Evolutionary conservation across 2,888 invertebrate genomes (phyloP).

Genomic region (Taphrorychus bicolor): DNA sequence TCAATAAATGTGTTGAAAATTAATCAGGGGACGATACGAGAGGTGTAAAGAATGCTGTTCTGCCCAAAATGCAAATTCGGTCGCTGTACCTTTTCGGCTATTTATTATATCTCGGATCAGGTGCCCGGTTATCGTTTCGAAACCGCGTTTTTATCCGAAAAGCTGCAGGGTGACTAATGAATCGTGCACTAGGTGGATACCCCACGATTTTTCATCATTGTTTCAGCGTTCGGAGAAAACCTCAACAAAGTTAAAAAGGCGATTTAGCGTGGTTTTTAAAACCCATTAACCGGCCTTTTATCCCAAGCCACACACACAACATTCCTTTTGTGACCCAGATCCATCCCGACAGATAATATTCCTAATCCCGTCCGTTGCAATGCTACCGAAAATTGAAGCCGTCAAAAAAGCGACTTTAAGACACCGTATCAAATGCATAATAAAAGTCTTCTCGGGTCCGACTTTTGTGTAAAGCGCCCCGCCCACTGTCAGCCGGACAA

Average conservation of each 20-base stretch:
- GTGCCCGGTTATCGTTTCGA: constrained; percentile 31
- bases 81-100: constrained; percentile 30
- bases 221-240: too few relatives aligned
- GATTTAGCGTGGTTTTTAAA: too few relatives aligned
- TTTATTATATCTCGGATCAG: constrained; percentile 27
- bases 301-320: constrained; percentile 14
- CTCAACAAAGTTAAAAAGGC: too few relatives aligned
- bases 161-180: constrained; percentile 35
- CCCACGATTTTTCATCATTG: neutral
- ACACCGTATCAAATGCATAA: constrained; percentile 40
- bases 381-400: constrained; percentile 37
- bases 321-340: constrained; percentile 23
- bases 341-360: constrained; percentile 23
- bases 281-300: constrained; percentile 5
- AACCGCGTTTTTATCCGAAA: constrained; percentile 36
- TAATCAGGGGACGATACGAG: constrained; percentile 36
- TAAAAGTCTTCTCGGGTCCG: constrained; percentile 34
- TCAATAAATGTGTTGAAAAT: constrained; percentile 43
- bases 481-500: constrained; percentile 35
- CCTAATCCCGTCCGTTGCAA: constrained; percentile 19
- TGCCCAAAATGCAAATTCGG: constrained; percentile 41
- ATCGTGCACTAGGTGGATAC: constrained; percentile 5
- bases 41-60: constrained; percentile 42
- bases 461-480: constrained; percentile 25
- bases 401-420: constrained; percentile 27